Evolutionary conservation across 2,888 invertebrate genomes (phyloP), one percentile per base, ranked within the genome.

Genomic region (Dusona sp.): DNA sequence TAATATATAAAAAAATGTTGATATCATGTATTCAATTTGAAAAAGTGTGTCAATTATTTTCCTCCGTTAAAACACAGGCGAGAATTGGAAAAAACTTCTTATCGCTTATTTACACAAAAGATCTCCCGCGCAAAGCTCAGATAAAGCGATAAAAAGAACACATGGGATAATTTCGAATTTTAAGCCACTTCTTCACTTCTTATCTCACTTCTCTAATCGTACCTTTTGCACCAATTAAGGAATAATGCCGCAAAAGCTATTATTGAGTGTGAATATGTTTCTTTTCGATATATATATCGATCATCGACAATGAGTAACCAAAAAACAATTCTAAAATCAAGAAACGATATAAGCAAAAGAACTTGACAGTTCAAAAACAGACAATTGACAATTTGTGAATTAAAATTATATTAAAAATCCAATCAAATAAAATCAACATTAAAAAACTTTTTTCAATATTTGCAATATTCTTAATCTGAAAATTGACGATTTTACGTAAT

Each of bases 51-150:
- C 48, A 48, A 48, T 48, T 4, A 48, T 48, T 48, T n/a, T 48
- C 7, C n/a, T 7, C 4, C 19, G 19, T 48, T 6, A 16, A 25
- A 6, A 61, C n/a, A 48, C 13, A 19, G 7, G 16, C 6, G 38
- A 74, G 42, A 45, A 77, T 48, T n/a, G 25, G 3, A 29, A 29
- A 42, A 68, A 29, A 29, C 6, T 38, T 25, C 8, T 57, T 68
- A 68, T 54, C 42, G 42, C 29, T 79, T 68, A 54, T 68, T 51
- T 38, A 68, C 54, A 57, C 42, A 38, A 22, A 61, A 54, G 68
- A 54, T 54, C 38, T 67, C 25, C 8, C 19, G 78, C 9, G 54
- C 54, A 67, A 54, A 79, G 67, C 29, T 25, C 0, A 25, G 78
- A 68, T 79, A 42, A 79, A 36, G 45, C 61, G 7, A 64, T 16